These are phyloP conservation scores for Incurvaria masculella DNA, from an alignment of 2,888 invertebrate species.

Conservation along the genomic window DNA sequence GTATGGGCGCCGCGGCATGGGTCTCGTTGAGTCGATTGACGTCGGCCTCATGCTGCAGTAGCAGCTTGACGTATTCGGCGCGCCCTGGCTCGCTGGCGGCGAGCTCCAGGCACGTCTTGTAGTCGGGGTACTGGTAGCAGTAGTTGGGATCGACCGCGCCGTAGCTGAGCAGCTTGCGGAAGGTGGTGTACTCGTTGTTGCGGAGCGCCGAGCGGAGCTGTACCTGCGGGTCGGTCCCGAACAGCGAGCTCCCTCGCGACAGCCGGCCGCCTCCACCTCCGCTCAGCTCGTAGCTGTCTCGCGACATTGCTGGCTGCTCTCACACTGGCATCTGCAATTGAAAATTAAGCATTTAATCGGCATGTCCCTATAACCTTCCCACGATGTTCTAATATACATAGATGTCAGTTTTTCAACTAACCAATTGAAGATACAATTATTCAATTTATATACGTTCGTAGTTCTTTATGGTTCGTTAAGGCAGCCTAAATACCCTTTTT, in stretches of 20 bases:
- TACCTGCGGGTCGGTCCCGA: slow-evolving; percentile 44
- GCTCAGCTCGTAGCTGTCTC: slow-evolving; percentile 50
- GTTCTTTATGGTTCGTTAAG: no score
- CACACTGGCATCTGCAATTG: slow-evolving; percentile 48
- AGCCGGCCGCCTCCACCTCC: slow-evolving; percentile 32
- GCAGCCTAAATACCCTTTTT: no score
- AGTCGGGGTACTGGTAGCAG: slow-evolving; percentile 54
- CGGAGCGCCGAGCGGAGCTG: slow-evolving; percentile 51
- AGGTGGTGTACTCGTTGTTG: slow-evolving; percentile 48
- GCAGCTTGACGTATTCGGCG: slow-evolving; percentile 52
- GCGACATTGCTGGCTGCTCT: slow-evolving; percentile 35
- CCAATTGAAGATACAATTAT: background rate
- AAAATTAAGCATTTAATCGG: slow-evolving; percentile 11
- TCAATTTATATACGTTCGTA: no score
- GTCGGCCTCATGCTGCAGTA: slow-evolving; percentile 60
- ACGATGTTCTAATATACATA: background rate
- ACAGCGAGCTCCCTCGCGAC: slow-evolving; percentile 42
- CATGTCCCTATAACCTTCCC: no score
- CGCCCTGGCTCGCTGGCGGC: slow-evolving; percentile 51
- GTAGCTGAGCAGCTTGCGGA: slow-evolving; percentile 46
- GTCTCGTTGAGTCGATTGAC: slow-evolving; percentile 56
- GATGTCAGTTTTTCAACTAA: background rate
- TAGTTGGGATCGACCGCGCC: slow-evolving; percentile 51
- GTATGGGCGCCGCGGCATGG: slow-evolving; percentile 60
- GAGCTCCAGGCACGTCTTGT: slow-evolving; percentile 59